Percentiles rank a stretch among this genome's conserved stretches.
Conservation (phyloP, 2,888 invertebrate genomes). For the Eudemis profundana region DNA sequence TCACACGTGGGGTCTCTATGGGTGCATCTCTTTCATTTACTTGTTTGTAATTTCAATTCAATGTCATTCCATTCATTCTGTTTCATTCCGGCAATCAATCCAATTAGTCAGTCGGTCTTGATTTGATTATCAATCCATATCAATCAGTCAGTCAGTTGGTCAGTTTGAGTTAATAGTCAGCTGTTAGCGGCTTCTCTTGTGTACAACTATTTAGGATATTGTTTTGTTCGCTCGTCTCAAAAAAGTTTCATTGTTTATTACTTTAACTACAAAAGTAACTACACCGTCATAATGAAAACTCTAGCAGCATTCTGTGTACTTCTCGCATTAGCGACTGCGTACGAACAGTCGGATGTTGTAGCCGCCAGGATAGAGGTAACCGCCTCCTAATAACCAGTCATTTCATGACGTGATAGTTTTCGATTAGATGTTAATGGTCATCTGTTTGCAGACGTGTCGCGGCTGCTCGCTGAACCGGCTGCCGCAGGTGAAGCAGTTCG, state of each 20-base stretch:
- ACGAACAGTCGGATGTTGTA: constrained; percentile 67
- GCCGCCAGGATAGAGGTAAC: constrained; percentile 79
- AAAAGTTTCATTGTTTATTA: neutral
- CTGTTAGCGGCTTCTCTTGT: neutral
- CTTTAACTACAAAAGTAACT: neutral
- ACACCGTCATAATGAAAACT: constrained; percentile 53
- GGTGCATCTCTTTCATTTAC: too few species aligned
- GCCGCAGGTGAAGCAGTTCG: constrained; percentile 87
- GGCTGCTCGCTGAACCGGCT: constrained; percentile 88
- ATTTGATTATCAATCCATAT: neutral
- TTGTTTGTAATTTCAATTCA: neutral
- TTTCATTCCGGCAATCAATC: too few species aligned
- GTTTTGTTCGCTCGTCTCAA: neutral
- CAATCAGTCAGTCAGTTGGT: neutral
- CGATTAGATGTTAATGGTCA: neutral
- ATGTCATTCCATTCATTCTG: too few species aligned
- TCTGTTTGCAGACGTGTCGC: constrained; percentile 86
- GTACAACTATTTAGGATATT: too few species aligned
- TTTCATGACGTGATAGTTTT: constrained; percentile 16
- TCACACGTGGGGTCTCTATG: too few species aligned
- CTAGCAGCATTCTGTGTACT: constrained; percentile 53
- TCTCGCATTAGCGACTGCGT: constrained; percentile 56
- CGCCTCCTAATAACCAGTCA: constrained; percentile 27
- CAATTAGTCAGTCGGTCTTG: neutral
- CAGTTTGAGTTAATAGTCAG: too few species aligned